Percentiles rank a stretch among this genome's conserved stretches.
Evolutionary conservation across 2,888 invertebrate genomes (phyloP).

Genomic region (Phortica okadai): DNA sequence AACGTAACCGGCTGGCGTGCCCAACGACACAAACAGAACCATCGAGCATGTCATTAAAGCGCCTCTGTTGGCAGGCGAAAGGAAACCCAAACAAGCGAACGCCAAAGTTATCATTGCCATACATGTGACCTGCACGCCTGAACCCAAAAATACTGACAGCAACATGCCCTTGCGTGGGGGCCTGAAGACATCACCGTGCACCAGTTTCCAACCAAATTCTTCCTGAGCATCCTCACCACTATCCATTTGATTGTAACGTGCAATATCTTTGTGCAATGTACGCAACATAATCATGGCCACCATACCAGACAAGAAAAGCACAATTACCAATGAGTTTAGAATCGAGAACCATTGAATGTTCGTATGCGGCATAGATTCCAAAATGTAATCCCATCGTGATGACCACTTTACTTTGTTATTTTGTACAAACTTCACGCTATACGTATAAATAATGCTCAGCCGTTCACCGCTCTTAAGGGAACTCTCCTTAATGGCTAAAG

Average conservation of each 20-base stretch:
- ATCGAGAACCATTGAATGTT: slow-evolving; percentile 99
- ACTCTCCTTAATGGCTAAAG: slow-evolving; percentile 84
- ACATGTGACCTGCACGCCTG: slow-evolving; percentile 95
- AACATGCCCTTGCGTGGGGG: slow-evolving; percentile 98
- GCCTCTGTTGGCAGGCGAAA: slow-evolving; percentile 98
- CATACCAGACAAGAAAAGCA: slow-evolving; percentile 98
- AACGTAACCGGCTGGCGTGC: slow-evolving; percentile 97
- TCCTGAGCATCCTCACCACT: slow-evolving; percentile 95
- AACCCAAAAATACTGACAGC: slow-evolving; percentile 95
- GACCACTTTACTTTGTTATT: slow-evolving; percentile 97
- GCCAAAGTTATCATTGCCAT: slow-evolving; percentile 97
- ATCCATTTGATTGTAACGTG: slow-evolving; percentile 97
- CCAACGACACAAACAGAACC: slow-evolving; percentile 96
- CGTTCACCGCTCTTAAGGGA: slow-evolving; percentile 77
- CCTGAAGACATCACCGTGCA: slow-evolving; percentile 98
- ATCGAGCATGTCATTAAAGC: slow-evolving; percentile 99
- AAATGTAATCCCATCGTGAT: slow-evolving; percentile 98
- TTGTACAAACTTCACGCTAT: slow-evolving; percentile 87
- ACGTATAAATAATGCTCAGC: slow-evolving; percentile 88
- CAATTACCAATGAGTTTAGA: slow-evolving; percentile 97
- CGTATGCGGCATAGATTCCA: slow-evolving; percentile 98
- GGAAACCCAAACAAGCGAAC: slow-evolving; percentile 99
- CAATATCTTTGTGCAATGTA: slow-evolving; percentile 98
- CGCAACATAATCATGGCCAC: slow-evolving; percentile 99
- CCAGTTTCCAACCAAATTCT: slow-evolving; percentile 92